A percentile compares a stretch with the other conserved stretches of the same genome.
phyloP scores from a whole-genome alignment of 2,113 vertebrate species.

The Oriolus oriolus region DNA sequence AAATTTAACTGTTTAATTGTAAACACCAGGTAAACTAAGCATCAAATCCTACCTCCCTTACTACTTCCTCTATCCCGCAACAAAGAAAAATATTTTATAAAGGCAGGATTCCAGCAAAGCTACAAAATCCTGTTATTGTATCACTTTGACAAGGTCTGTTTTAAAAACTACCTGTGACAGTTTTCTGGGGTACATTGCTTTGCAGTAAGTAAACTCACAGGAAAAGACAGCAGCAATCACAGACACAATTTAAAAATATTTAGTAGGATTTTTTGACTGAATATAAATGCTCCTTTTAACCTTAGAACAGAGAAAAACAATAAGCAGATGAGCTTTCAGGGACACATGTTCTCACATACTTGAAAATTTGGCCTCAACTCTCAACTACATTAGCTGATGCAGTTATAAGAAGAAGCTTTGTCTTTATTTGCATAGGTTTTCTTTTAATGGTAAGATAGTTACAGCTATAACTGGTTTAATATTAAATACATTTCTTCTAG shows the following conservation, averaged over 20 bases:
- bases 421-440: neutral
- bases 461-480: neutral
- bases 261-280: neutral
- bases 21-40: neutral
- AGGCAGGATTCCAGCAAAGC: neutral
- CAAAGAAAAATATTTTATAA: fast-evolving
- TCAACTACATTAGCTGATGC: neutral
- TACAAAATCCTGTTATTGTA: neutral
- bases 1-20: neutral
- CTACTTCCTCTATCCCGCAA: fast-evolving
- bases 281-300: neutral
- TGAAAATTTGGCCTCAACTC: neutral
- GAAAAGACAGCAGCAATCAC: neutral
- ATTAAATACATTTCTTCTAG: neutral
- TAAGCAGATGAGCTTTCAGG: neutral
- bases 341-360: neutral
- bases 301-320: neutral
- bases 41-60: neutral
- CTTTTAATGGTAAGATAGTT: neutral
- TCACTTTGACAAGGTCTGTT: neutral
- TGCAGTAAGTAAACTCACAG: neutral
- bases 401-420: neutral
- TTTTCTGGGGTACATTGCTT: neutral
- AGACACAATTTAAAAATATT: neutral
- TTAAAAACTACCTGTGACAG: neutral